These are phyloP conservation scores for Leptobrachium ailaonicum DNA, from an alignment of 2,113 vertebrate species.

Conservation along the genomic window DNA sequence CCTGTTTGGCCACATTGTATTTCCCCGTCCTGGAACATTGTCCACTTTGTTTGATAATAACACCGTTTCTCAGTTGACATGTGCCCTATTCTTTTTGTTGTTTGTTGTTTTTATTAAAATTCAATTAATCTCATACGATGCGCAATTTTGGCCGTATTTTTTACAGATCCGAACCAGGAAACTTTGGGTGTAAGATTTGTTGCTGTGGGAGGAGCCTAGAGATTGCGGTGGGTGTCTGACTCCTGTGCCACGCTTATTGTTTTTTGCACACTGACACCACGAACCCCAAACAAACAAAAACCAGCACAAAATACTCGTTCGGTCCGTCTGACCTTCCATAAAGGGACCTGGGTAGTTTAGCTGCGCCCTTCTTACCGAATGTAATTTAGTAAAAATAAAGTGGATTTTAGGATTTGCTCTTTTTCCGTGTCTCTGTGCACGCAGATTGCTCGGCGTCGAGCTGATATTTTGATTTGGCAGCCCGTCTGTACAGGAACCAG, in stretches of 20 bases:
- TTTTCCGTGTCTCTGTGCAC: too few relatives aligned
- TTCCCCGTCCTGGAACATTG: background rate
- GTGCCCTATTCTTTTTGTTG: background rate
- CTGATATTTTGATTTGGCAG: too few relatives aligned
- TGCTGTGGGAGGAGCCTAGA: slow-evolving; percentile 14
- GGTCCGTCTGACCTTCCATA: too few relatives aligned
- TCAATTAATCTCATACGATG: too few relatives aligned
- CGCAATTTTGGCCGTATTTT: too few relatives aligned
- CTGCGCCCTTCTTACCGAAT: background rate
- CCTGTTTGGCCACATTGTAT: background rate
- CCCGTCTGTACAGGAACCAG: background rate
- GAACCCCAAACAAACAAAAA: slow-evolving; percentile 25
- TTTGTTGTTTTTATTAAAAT: background rate
- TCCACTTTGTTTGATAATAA: background rate
- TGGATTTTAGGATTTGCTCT: background rate
- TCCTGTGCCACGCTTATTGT: slow-evolving; percentile 25
- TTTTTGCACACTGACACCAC: background rate
- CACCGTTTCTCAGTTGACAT: background rate
- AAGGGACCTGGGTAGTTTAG: too few relatives aligned
- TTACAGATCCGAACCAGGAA: background rate
- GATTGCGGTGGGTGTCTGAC: slow-evolving; percentile 2
- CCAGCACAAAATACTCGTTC: background rate
- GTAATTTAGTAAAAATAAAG: background rate
- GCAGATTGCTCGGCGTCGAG: too few relatives aligned
- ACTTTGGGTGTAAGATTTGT: background rate